Evolutionary conservation across 1,140 invertebrate genomes (phyloP), one percentile per base, ranked within the genome.

Genomic region (Saccostrea echinata): DNA sequence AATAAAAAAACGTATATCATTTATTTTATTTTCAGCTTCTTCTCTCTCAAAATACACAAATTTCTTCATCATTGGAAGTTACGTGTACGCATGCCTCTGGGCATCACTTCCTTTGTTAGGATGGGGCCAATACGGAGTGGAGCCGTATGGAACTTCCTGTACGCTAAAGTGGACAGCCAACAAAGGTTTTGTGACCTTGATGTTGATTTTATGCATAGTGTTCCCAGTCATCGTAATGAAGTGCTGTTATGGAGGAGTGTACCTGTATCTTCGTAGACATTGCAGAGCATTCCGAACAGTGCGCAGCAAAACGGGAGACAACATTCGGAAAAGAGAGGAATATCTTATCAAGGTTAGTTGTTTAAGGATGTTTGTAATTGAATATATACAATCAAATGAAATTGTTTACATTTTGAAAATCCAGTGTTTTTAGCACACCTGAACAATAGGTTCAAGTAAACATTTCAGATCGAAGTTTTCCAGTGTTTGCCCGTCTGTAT

Each of bases 121-220:
- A 21, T 92, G 93, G 89, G 94, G 93, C 12, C 90, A 89, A n/a
- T 95, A 94, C 85, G 93, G 91, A 30, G 92, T 93, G 12, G 94
- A 95, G 84, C 93, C 94, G 18, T 94, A 94, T 88, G 93, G 93
- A 0, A 93, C 92, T 0, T 94, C 93, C 3, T 94, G 94, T 90
- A 94, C 94, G 3, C 87, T 95, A 21, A 90, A 94, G 27, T 95
- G 94, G 94, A 85, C 91, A 33, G 90, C 90, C 30, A 91, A 92
- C 87, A 84, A 83, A 68, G 88, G 90, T 24, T 93, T 91, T 84
- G 91, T 92, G 16, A 92, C 91, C 21, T 84, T 91, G 24, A 88
- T 90, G 84, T 89, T 91, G 71, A 61, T 93, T 27, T 86, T 87
- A 64, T 92, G 92, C 86, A 90, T 93, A 12, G 85, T 90, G 0